Evolutionary conservation across 2,113 vertebrate species (phyloP), one percentile per base, ranked within the genome.

Genomic region (Nettapus auritus): DNA sequence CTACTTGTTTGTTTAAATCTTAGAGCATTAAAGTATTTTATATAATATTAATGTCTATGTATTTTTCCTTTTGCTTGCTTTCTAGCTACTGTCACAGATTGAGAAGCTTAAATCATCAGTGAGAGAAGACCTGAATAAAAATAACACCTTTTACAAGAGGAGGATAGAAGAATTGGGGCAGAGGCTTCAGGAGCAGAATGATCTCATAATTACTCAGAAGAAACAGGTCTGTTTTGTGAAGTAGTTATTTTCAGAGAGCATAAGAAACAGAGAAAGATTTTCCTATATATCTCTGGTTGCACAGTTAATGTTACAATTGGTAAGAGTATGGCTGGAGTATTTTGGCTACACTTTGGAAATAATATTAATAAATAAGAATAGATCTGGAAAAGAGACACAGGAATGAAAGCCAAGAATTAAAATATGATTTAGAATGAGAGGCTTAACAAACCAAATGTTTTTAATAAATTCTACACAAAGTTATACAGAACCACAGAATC

Each of bases 171-270:
- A 99, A 86, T 68, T 99, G 83, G 96, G 86, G 16, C 97, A 97
- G 93, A 98, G 88, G 64, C 96, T 99, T 85, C 98, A 98, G 96
- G 98, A 99, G 86, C 98, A 98, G 96, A 98, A 98, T 20, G 97
- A 98, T 46, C 96, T 98, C 67, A 98, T 99, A 92, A 74, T 79
- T 82, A 93, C 74, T 29, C 98, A 99, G 95, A 97, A 96, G 81
- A 97, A 98, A 34, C 98, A 99, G 99, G 99, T 99, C 78, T 86
- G 96, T 88, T 73, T 62, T 71, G 28, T 28, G 25, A 17, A 53
- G 21, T 4, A 6, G 11, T 62, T 11, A 28, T 12, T 70, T 86
- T 88, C 38, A 59, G 80, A 73, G 59, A 80, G 8, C 11, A 28
- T 13, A 62, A 22, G 21, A 44, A 14, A 28, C 6, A 77, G 17